Base-by-base conservation (phyloP, 2,113 vertebrate species). In the Laticauda laticaudata region DNA sequence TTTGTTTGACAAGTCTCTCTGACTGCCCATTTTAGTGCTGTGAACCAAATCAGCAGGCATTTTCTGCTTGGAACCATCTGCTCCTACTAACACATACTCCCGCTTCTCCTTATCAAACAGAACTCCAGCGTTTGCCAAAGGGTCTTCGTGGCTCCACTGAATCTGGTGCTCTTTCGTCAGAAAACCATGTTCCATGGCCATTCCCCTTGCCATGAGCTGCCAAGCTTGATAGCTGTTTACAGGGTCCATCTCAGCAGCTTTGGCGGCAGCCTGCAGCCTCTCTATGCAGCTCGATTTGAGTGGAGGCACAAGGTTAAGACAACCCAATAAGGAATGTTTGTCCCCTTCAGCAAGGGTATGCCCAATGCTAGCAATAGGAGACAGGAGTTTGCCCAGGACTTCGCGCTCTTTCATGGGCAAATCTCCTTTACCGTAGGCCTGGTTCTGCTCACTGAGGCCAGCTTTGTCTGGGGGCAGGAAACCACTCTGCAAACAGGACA, bases 241-340 rank as follows among this genome's bases (percentile, higher is more conserved):
- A 0, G 99, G 99, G 97, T 99, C 99, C 99, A 99, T 99, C 97
- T 99, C 99, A 0, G 99, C 99, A 1, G 99, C 99, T 93, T 99
- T 99, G 95, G 99, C 99, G 0, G 99, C 99, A 1, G 99, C 99
- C 96, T 99, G 99, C 94, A 99, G 96, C 95, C 99, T 98, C 96
- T 99, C 99, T 95, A 99, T 99, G 95, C 99, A 99, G 98, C 99
- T 99, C 43, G 99, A 99, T 97, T 99, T 99, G 34, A 99, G 98
- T 2, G 99, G 99, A 88, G 99, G 99, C 92, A 99, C 99, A 51
- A 99, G 98, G 97, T 98, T 99, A 95, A 99, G 98, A 97, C 99
- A 99, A 24, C 99, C 98, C 92, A 99, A 97, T 90, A 99, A 98
- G 81, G 99, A 99, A 95, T 99, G 99, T 94, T 99, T 99, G 94